phyloP scores from a whole-genome alignment of 2,888 invertebrate species.

The Pseudolycoriella hygida region DNA sequence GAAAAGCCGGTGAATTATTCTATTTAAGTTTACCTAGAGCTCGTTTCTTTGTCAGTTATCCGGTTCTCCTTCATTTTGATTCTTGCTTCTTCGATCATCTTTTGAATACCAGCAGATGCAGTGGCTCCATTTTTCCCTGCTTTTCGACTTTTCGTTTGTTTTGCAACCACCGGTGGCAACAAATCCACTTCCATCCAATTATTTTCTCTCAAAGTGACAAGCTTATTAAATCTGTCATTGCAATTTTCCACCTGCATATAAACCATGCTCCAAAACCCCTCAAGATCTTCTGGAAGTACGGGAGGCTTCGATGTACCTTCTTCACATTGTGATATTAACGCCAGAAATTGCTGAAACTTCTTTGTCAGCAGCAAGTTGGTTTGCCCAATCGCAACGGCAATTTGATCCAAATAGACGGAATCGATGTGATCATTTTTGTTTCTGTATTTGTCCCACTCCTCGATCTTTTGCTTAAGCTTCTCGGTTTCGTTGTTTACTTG shows the following conservation, averaged over 20 bases:
- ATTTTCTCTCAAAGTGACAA: slow-evolving; percentile 11
- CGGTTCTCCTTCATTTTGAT: no score
- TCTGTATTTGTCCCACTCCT: slow-evolving; percentile 31
- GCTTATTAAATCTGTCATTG: slow-evolving; percentile 15
- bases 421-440: slow-evolving; percentile 21
- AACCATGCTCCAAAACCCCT: slow-evolving; percentile 41
- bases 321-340: slow-evolving; percentile 31
- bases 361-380: slow-evolving; percentile 51
- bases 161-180: no score
- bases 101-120: no score
- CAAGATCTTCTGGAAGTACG: slow-evolving; percentile 43
- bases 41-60: no score
- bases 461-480: slow-evolving; percentile 29
- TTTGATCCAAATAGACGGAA: slow-evolving; percentile 31
- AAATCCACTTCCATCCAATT: slow-evolving; percentile 6
- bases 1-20: no score
- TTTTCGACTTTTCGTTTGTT: no score
- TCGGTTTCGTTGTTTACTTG: slow-evolving; percentile 29
- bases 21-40: no score
- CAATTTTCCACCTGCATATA: slow-evolving; percentile 32
- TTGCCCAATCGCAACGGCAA: slow-evolving; percentile 56
- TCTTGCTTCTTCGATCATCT: no score
- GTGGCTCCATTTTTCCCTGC: no score
- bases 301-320: slow-evolving; percentile 20
- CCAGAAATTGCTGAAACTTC: slow-evolving; percentile 54